Evolutionary conservation across 2,888 invertebrate species (phyloP), one percentile per base, ranked within the genome.

Genomic region (Macropis europaea): DNA sequence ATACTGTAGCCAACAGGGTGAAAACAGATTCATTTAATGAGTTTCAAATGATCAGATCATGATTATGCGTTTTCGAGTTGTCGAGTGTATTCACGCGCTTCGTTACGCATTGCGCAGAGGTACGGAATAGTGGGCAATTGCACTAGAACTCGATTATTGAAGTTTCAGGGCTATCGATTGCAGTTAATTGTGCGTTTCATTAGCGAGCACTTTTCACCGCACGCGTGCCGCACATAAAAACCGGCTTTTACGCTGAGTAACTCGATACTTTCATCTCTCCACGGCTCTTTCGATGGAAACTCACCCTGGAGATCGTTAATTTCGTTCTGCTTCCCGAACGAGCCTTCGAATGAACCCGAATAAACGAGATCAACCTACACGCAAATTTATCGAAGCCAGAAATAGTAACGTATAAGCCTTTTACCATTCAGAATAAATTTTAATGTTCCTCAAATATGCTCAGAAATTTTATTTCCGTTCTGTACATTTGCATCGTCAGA

Each of bases 121-220:
- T 40, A 47, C 40, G 32, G 19, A 47, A 53, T 70, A 47, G 30
- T 28, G 30, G 57, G 22, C 45, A 57, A 62, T 72, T 62, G 52
- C 34, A 36, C 34, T 19, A 7, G 34, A 48, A 69, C 74, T 77
- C 70, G 78, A 70, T 77, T 70, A 77, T 47, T 69, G 61, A 69
- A 59, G 57, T 61, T 60, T 61, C 64, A 69, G 57, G 56, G 17
- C 54, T 53, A 15, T 48, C 52, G 70, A 73, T 73, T 63, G 64
- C 48, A 67, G 70, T 77, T 77, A 78, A 77, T 77, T 77, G 66
- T 70, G 78, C 74, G 75, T 77, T 77, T 77, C 69, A 74, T 77
- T 73, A 70, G 47, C 43, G 54, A 36, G 45, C 69, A 74, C 64
- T 62, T 73, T 53, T 38, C 22, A 30, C 40, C 9, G 43, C 38